Base-by-base conservation (phyloP, 2,888 invertebrate species). In the Chymomyza fuscimana region DNA sequence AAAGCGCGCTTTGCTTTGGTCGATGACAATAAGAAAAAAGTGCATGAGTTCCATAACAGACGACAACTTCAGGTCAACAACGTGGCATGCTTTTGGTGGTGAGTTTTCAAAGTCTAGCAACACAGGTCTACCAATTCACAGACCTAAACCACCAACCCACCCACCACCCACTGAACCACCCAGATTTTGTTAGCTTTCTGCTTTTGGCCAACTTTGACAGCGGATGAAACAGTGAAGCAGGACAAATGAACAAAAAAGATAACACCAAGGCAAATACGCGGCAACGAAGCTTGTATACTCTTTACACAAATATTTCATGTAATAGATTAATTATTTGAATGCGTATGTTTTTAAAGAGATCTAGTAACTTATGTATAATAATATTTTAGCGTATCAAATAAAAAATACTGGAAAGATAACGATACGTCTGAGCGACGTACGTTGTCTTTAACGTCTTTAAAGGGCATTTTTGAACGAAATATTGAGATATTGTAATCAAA, bases 241-340 rank as follows among this genome's bases (percentile, higher is more conserved):
- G 76, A 67, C 76, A 82, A 69, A 80, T 63, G 70, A 70, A 63
- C 76, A 74, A 80, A 62, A 54, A 36, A 64, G 67, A 64, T 56
- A 32, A 58, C 15, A 65, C 46, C 79, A 81, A 84, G 81, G 72
- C 79, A 84, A 7, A 32, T 87, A 87, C 80, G 82, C 87, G 82
- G 76, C 80, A 65, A 86, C 80, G 82, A 32, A 32, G 32, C 32
- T 32, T 32, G 32, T 32, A 32, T 32, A 4, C 32, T 32, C 7
- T 32, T 32, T 32, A 4, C 0, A 9, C 5, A 32, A 32, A 2
- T 25, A 25, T 25, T 25, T 25, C 4, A 25, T 25, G 25, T 25
- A 22, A 22, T 2, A 22, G 1, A 22, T 22, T 22, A 22, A 22
- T 22, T 22, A 22, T 22, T 22, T 22, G 22, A 22, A 22, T 22